phyloP scores from a whole-genome alignment of 2,888 invertebrate species.

The Drosophila limbata region DNA sequence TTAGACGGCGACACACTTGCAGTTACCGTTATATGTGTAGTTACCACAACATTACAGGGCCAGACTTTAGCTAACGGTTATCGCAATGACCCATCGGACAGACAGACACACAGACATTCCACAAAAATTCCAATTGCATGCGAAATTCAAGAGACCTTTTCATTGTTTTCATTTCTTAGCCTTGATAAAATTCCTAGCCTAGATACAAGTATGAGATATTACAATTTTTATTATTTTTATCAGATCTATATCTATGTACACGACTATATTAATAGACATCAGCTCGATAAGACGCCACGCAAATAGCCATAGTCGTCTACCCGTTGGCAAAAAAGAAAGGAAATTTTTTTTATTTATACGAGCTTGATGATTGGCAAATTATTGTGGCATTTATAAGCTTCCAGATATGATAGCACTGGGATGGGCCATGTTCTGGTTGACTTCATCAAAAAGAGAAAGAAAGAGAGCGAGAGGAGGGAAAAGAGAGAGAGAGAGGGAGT shows the following conservation, averaged over 20 bases:
- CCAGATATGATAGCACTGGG: constrained; percentile 57
- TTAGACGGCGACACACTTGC: constrained; percentile 30
- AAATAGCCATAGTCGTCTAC: constrained; percentile 47
- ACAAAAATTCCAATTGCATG: constrained; percentile 46
- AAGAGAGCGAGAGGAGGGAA: not conserved
- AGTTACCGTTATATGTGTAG: constrained; percentile 14
- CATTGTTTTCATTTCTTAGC: not conserved
- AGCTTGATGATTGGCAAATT: constrained; percentile 65
- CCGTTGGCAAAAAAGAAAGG: constrained; percentile 2
- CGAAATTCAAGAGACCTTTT: constrained; percentile 28
- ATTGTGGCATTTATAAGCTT: constrained; percentile 47
- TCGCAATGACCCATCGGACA: constrained; percentile 36
- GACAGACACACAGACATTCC: constrained; percentile 21
- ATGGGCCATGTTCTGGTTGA: constrained; percentile 34
- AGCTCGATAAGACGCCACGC: constrained; percentile 53
- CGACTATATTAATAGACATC: constrained; percentile 50
- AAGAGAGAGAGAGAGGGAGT: not conserved
- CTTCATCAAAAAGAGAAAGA: constrained; percentile 7
- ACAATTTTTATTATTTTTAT: constrained; percentile 24
- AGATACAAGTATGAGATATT: constrained; percentile 16
- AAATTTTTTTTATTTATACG: constrained; percentile 53
- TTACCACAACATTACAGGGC: constrained; percentile 19
- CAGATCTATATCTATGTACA: constrained; percentile 18
- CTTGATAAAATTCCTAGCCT: constrained; percentile 20
- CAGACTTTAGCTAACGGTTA: constrained; percentile 35